Evolutionary conservation across 92 coral and sea anemone genomes (phyloP).

Genomic region (Porites rus): DNA sequence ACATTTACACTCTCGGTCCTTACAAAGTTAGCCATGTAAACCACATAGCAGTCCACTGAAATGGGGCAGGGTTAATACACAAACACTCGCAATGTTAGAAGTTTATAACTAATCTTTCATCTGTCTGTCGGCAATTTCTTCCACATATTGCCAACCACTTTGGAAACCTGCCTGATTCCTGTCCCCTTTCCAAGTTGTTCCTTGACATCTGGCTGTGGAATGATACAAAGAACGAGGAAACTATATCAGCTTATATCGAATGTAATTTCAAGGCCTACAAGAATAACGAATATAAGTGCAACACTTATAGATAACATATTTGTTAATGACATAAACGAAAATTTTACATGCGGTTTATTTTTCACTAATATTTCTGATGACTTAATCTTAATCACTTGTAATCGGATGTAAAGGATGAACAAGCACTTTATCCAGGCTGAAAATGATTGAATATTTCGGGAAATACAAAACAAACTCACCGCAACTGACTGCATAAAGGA

Average conservation of each 20-base stretch:
- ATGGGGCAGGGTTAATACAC: slow-evolving; percentile 7
- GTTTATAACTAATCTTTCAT: slow-evolving; percentile 3
- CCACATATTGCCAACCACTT: slow-evolving; percentile 15
- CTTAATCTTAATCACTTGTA: not conserved
- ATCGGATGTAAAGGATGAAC: not conserved
- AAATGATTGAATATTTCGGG: slow-evolving; percentile 10
- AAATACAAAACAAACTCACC: slow-evolving; percentile 31
- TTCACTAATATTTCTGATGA: slow-evolving; percentile 8
- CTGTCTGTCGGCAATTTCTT: slow-evolving; percentile 17
- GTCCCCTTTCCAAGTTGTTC: slow-evolving; percentile 11
- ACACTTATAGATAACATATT: slow-evolving; percentile 5
- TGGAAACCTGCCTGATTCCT: slow-evolving; percentile 13
- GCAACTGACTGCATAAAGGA: slow-evolving; percentile 43
- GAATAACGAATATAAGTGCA: slow-evolving; percentile 10
- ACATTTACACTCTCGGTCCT: slow-evolving; percentile 17
- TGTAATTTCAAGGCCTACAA: slow-evolving; percentile 13
- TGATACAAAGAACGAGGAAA: slow-evolving; percentile 13
- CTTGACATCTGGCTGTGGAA: slow-evolving; percentile 17
- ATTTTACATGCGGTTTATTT: not conserved
- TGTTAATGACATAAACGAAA: slow-evolving; percentile 7
- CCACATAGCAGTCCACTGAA: slow-evolving; percentile 6
- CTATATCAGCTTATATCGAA: slow-evolving; percentile 12
- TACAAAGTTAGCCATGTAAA: slow-evolving; percentile 11
- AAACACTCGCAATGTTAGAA: slow-evolving; percentile 13
- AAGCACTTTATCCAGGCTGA: not conserved